These are phyloP conservation scores for Cololabis saira DNA, from an alignment of 2,113 vertebrate species.

Conservation along the genomic window DNA sequence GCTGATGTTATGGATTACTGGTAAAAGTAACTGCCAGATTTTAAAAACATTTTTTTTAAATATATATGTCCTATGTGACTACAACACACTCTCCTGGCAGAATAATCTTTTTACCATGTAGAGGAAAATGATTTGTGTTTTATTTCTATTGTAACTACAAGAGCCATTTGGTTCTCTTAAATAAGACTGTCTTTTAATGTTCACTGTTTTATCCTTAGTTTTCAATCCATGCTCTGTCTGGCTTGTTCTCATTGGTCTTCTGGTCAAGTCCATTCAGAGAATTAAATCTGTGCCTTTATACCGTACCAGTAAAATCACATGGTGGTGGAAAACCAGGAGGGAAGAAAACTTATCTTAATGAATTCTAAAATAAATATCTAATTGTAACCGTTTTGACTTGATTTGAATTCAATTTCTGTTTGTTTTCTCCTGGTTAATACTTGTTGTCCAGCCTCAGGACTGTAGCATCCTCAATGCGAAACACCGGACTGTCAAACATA, in stretches of 20 bases:
- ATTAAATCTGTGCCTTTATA: constrained; percentile 63
- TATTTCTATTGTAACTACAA: constrained; percentile 13
- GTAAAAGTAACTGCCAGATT: constrained; percentile 45
- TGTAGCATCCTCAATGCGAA: too few relatives aligned
- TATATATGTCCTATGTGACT: constrained; percentile 17
- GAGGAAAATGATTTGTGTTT: constrained; percentile 14
- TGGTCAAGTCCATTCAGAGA: constrained; percentile 57
- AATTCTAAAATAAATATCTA: constrained; percentile 2
- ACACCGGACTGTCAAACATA: too few relatives aligned
- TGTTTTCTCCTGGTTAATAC: neutral
- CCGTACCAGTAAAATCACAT: constrained; percentile 68
- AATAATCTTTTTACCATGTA: constrained; percentile 14
- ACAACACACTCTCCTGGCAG: constrained; percentile 16
- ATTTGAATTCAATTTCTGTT: neutral
- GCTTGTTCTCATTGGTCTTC: constrained; percentile 55
- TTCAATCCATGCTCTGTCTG: constrained; percentile 39
- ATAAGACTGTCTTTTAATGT: constrained; percentile 19
- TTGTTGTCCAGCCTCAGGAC: neutral
- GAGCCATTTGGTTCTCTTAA: neutral
- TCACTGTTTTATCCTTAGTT: constrained; percentile 37
- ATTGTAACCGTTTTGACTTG: neutral
- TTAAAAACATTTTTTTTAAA: constrained; percentile 1
- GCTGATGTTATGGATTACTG: constrained; percentile 46
- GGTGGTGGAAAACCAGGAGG: constrained; percentile 16
- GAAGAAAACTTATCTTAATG: neutral